A percentile compares a stretch with the other conserved stretches of the same genome.
Evolutionary conservation across 2,888 invertebrate genomes (phyloP).

Genomic region (Nomada hirtipes): DNA sequence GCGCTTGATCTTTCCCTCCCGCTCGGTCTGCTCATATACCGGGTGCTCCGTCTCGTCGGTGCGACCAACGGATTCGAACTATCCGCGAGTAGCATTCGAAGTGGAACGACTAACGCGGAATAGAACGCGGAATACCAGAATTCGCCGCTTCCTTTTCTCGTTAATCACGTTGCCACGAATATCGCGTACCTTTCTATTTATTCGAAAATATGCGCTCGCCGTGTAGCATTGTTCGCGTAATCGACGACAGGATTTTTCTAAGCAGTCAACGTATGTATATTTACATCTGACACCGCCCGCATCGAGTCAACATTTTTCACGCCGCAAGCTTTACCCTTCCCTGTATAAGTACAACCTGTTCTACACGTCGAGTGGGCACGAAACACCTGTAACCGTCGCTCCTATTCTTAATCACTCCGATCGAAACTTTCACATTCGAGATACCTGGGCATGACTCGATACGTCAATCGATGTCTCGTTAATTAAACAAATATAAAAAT

Average conservation of each 20-base stretch:
- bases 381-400: constrained; percentile 25
- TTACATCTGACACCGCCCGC: background rate
- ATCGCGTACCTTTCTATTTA: too few species aligned
- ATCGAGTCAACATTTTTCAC: constrained; percentile 14
- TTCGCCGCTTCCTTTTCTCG: background rate
- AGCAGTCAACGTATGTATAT: too few species aligned
- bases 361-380: background rate
- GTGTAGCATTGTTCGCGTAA: too few species aligned
- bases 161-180: background rate
- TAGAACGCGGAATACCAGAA: background rate
- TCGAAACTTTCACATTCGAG: background rate
- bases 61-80: constrained; percentile 50
- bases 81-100: constrained; percentile 21
- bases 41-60: constrained; percentile 44
- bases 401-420: background rate
- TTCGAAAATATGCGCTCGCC: too few species aligned
- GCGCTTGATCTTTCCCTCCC: constrained; percentile 80
- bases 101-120: background rate
- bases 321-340: background rate
- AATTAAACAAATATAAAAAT: constrained; percentile 7
- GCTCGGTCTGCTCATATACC: constrained; percentile 71
- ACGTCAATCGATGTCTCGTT: background rate
- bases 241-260: too few species aligned
- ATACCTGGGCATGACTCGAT: background rate
- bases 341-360: background rate